Evolutionary conservation across 2,113 vertebrate species (phyloP), one percentile per base, ranked within the genome.

Genomic region (Colistium nudipinnis): DNA sequence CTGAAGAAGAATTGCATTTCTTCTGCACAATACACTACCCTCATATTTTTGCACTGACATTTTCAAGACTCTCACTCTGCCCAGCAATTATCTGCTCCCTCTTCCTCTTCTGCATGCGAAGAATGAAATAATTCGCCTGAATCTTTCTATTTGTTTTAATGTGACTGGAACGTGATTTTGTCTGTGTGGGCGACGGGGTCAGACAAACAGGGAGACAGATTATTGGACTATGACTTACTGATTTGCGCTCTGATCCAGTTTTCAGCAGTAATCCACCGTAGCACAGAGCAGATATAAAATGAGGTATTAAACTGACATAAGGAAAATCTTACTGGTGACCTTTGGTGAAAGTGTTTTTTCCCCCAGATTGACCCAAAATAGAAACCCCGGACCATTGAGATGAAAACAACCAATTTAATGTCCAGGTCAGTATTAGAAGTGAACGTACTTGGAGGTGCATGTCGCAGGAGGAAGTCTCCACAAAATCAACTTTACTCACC

Each of bases 191-290:
- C 17, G 0, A 16, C 44, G 55, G 33, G 56, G 25, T 24, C 2
- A 3, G 31, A 38, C 52, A 57, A 69, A 45, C 33, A n/a, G 2
- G 5, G 27, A 7, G 25, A 51, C 11, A 49, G 52, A 61, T 70
- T 78, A 67, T 16, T 30, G 45, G 25, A 62, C 24, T 22, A 43
- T 66, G 24, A 51, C 20, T 49, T 64, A 41, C 14, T 30, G 31
- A 70, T 78, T 82, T 54, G 28, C 33, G 48, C 10, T 43, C 13
- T 63, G 43, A 70, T 70, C 61, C 45, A 30, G 8, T 73, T 76
- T 49, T 67, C 16, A 4, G 19, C 28, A 38, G 17, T 63, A 78
- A 86, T 81, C 51, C 43, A n/a, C n/a, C n/a, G n/a, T n/a, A n/a
- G n/a, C n/a, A n/a, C n/a, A n/a, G n/a, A n/a, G n/a, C n/a, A n/a